These are phyloP conservation scores for Harlomillsia oculata DNA, from an alignment of 1,140 invertebrate genomes.

Conservation along the genomic window DNA sequence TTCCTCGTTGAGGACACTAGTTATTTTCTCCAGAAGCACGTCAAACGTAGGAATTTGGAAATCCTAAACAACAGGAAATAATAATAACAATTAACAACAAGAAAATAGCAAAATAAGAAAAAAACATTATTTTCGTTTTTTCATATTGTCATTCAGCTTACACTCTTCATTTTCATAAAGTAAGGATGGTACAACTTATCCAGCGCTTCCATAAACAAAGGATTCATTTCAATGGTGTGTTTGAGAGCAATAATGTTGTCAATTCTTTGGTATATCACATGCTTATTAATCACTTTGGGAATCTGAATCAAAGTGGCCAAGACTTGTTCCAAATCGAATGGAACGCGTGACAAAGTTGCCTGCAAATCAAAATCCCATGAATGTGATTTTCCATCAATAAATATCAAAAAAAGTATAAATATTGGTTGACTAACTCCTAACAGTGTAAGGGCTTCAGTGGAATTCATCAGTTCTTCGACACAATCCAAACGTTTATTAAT, in stretches of 20 bases:
- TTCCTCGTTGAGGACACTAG: constrained; percentile 61
- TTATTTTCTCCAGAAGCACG: constrained; percentile 54
- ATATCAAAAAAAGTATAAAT: background rate
- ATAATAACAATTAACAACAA: too few species aligned
- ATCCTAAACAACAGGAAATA: constrained; percentile 34
- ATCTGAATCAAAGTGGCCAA: constrained; percentile 50
- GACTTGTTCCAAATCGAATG: constrained; percentile 52
- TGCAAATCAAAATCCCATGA: constrained; percentile 37
- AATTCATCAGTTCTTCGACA: constrained; percentile 61
- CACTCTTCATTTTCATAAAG: constrained; percentile 52
- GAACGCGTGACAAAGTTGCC: constrained; percentile 47
- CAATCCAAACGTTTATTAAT: constrained; percentile 60
- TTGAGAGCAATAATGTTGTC: constrained; percentile 71
- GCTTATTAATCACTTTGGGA: constrained; percentile 38
- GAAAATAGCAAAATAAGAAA: too few species aligned
- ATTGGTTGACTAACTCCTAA: too few species aligned
- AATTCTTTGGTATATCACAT: constrained; percentile 60
- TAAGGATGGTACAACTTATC: constrained; percentile 48
- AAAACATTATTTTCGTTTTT: too few species aligned
- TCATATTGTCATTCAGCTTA: too few species aligned
- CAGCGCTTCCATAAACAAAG: constrained; percentile 54
- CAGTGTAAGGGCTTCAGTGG: constrained; percentile 51
- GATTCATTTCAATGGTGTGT: constrained; percentile 59
- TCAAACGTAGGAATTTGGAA: constrained; percentile 45
- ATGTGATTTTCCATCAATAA: background rate